phyloP scores from a whole-genome alignment of 1,140 invertebrate genomes.

The Episyrphus balteatus region DNA sequence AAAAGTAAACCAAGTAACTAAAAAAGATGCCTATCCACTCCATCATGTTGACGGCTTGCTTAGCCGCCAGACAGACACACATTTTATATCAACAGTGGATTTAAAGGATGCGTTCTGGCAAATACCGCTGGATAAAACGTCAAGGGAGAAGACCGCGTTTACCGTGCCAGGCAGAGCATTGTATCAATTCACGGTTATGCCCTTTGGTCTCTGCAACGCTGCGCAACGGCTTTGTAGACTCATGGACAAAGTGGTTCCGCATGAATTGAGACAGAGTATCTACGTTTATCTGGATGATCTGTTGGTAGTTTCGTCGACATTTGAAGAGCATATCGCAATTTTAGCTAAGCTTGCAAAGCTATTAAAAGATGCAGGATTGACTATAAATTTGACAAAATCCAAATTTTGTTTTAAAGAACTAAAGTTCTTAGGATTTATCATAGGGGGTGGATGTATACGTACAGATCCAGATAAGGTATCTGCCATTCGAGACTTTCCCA shows the following conservation, averaged over 20 bases:
- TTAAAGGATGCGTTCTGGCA: conserved; percentile 28
- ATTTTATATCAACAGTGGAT: conserved; percentile 13
- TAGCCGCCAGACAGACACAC: neutral
- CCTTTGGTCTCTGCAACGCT: too few species aligned
- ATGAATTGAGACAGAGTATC: too few species aligned
- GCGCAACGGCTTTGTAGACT: too few species aligned
- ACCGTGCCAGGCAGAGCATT: conserved; percentile 8
- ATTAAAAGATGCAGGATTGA: neutral
- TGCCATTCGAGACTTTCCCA: neutral
- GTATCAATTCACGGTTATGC: conserved; percentile 29
- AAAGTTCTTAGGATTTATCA: conserved; percentile 17
- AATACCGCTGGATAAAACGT: conserved; percentile 17
- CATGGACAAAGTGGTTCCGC: too few species aligned
- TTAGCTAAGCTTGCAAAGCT: neutral
- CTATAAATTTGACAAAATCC: neutral
- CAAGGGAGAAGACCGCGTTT: conserved; percentile 36
- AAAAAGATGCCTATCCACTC: conserved; percentile 20
- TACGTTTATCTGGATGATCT: neutral
- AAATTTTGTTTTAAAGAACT: conserved; percentile 6
- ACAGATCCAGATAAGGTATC: conserved; percentile 23
- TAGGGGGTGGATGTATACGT: conserved; percentile 12
- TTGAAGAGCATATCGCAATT: neutral
- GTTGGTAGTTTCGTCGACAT: neutral
- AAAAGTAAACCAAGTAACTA: conserved; percentile 17
- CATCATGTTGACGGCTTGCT: conserved; percentile 11